Percentiles rank a stretch among this genome's conserved stretches.
Evolutionary conservation across 2,888 invertebrate genomes (phyloP).

Genomic region (Lithophane socia): DNA sequence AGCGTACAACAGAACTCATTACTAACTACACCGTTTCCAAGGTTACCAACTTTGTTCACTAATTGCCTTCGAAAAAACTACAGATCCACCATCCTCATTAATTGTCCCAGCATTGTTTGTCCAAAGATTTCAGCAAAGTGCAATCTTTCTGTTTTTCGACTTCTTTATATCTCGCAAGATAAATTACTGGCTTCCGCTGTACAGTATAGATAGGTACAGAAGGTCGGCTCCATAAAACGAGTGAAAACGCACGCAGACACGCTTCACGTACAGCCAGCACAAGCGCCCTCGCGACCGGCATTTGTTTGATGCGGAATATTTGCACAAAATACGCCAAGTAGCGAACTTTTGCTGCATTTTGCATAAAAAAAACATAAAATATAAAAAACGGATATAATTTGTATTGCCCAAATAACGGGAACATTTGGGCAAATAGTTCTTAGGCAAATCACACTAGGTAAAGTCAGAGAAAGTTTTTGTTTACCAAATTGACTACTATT

Average conservation of each 20-base stretch:
- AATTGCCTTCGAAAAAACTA: constrained; percentile 55
- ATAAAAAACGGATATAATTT: too few relatives aligned
- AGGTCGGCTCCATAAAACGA: background rate
- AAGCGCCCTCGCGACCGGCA: background rate
- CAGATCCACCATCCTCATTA: constrained; percentile 51
- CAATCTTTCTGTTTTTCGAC: constrained; percentile 66
- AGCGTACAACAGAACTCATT: constrained; percentile 39
- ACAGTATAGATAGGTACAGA: background rate
- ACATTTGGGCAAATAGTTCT: background rate
- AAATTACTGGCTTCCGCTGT: constrained; percentile 59
- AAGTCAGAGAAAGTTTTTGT: too few relatives aligned
- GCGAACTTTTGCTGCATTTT: background rate
- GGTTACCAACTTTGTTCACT: constrained; percentile 47
- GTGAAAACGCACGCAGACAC: background rate
- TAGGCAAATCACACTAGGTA: too few relatives aligned
- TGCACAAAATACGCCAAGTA: background rate
- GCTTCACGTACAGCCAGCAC: background rate
- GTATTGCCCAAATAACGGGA: background rate
- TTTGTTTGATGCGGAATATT: background rate
- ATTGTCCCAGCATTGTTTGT: constrained; percentile 63
- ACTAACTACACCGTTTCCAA: constrained; percentile 33
- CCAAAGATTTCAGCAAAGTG: constrained; percentile 55
- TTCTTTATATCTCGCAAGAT: constrained; percentile 63
- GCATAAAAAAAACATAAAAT: too few relatives aligned
- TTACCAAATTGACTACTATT: too few relatives aligned